Base-by-base conservation (phyloP, 2,113 vertebrate genomes). In the Embiotoca jacksoni region DNA sequence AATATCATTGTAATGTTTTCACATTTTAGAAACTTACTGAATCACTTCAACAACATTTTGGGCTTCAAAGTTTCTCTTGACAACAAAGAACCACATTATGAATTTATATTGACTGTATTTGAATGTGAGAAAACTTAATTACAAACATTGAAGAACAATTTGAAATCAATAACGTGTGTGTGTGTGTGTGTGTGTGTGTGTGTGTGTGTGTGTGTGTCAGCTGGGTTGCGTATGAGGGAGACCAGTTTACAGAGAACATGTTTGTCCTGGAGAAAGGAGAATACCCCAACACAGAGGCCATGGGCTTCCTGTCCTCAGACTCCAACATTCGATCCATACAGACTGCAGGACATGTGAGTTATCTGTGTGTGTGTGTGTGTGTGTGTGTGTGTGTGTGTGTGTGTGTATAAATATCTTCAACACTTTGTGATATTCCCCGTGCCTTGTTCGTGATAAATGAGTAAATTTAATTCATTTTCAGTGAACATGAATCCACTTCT, bases 261-360 rank as follows among this genome's bases (percentile, higher is more conserved):
- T 98, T 96, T 1, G 95, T 99, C 52, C 79, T 99, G 87, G 98
- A 99, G 91, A 96, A 97, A 92, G 98, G 98, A 61, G 92, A 94
- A 30, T 99, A 98, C 70, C 93, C 95, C 31, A 91, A 93, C 90
- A 80, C 95, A 3, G 92, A 74, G 1, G 91, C 96, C 1, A 96
- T 99, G 95, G 97, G 98, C 80, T 96, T 95, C 82, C 87, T 87
- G 52, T 80, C 81, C 10, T 80, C 94, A 3, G 92, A 96, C 82
- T 75, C 91, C 2, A 82, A 78, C 66, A 86, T 99, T 58, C 93
- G 93, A 91, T 99, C 98, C 79, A 84, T 98, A 37, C 95, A 64
- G 75, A 96, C 95, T 39, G 72, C 94, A 63, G 95, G 94, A 64
- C 92, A 93, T 85, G 98, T 99, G 92, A 96, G 98, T 69, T 3